A percentile compares a stretch with the other conserved stretches of the same genome.
Conservation (phyloP, 2,888 invertebrate species). For the Adineta ricciae region DNA sequence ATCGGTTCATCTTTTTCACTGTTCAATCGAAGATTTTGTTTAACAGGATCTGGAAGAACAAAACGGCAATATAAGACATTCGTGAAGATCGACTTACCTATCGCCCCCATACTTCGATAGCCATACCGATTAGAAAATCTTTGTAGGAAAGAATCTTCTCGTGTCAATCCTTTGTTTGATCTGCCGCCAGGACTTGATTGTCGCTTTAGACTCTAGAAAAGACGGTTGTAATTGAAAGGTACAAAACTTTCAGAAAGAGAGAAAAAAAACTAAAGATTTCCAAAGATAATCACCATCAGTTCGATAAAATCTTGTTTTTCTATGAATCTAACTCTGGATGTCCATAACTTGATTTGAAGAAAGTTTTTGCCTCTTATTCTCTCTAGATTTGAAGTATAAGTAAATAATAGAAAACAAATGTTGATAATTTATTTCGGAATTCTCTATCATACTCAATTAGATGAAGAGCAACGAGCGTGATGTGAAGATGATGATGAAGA, state of each 20-base stretch:
- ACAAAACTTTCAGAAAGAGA: neutral
- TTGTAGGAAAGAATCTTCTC: slow-evolving; percentile 30
- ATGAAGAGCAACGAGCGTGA: neutral
- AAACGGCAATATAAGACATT: no score
- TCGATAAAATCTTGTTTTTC: neutral
- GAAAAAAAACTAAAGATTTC: no score
- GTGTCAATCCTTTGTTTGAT: neutral
- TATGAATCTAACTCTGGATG: neutral
- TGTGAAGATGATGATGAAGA: neutral
- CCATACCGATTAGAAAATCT: slow-evolving; percentile 29
- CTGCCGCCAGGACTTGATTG: neutral
- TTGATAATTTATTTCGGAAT: neutral
- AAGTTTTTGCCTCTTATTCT: neutral
- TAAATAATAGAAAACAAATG: neutral
- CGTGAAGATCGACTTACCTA: neutral
- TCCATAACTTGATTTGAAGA: neutral
- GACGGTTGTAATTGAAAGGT: neutral
- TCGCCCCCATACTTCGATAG: neutral
- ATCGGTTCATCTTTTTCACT: neutral
- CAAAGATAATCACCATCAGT: neutral
- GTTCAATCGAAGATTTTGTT: neutral
- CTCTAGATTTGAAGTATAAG: neutral
- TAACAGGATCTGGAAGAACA: neutral
- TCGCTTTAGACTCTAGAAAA: neutral
- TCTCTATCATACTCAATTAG: neutral